These are phyloP conservation scores for Paguma larvata DNA, from an alignment of 2,797 vertebrate genomes.

Conservation along the genomic window DNA sequence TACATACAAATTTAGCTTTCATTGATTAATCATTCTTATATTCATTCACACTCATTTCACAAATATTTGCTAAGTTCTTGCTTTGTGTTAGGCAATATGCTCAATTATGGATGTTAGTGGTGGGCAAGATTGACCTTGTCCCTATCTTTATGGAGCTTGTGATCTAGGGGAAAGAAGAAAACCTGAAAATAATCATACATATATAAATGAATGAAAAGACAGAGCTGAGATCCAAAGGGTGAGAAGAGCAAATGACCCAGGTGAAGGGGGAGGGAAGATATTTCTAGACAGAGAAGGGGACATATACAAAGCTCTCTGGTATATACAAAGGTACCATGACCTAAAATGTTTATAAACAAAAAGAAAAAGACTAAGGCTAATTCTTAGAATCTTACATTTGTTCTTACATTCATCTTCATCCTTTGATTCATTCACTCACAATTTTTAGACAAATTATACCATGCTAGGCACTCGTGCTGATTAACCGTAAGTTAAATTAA, in stretches of 20 bases:
- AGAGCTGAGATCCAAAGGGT: not conserved
- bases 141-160: not conserved
- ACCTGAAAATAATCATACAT: not conserved
- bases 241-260: not conserved
- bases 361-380: not conserved
- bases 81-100: not conserved
- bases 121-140: not conserved
- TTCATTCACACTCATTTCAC: not conserved
- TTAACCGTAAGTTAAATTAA: slow-evolving; percentile 9
- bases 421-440: not conserved
- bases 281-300: not conserved
- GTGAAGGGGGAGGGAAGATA: not conserved
- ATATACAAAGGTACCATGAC: not conserved
- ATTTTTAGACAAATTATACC: not conserved
- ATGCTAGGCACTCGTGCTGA: not conserved
- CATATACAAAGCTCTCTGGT: not conserved
- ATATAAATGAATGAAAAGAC: not conserved
- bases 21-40: not conserved
- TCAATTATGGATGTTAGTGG: not conserved
- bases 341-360: not conserved
- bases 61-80: slow-evolving; percentile 31
- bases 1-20: not conserved
- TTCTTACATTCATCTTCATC: not conserved
- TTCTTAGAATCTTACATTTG: not conserved
- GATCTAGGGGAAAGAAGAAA: not conserved